Evolutionary conservation across 2,113 vertebrate genomes (phyloP), one percentile per base, ranked within the genome.

Genomic region (Aplodontia rufa): DNA sequence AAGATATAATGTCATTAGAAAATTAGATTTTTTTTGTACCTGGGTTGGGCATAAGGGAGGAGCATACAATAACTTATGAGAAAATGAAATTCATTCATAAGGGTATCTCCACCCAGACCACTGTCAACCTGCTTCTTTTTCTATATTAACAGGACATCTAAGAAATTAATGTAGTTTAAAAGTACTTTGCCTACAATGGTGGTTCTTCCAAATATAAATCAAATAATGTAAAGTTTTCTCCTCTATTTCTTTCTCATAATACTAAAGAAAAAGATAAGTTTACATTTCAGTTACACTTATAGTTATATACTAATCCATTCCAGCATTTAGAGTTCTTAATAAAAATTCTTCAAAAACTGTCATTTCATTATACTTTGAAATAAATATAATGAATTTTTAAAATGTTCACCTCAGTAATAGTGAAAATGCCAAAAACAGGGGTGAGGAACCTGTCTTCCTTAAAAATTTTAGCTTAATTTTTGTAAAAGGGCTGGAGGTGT

Each of bases 1-100:
- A 6, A 79, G 75, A 90, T 78, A 93, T 93, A 80, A 92, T 30
- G 60, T 91, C 96, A 96, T 86, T 51, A 95, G 92, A 91, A 95
- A 94, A 93, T 90, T 40, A 80, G 45, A 83, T 88, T 93, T 71
- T 93, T 71, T 90, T 80, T 81, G 40, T 68, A 84, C 81, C 84
- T 95, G 95, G 47, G 87, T n/a, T 87, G 49, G 81, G 47, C 47
- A 68, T 9, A 55, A 83, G 20, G 75, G 40, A 94, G 66, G 19
- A 91, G 76, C 51, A 95, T 84, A 90, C 32, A 85, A 91, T n/a
- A 87, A 93, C 72, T 51, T 62, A 81, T 72, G 78, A 95, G 87
- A 94, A 88, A 90, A 89, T 93, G 62, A 94, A 82, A 82, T 55
- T 68, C 45, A 71, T 78, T 85, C 87, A 82, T 24, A 32, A 2